These are phyloP conservation scores for Muntiacus reevesi DNA, from an alignment of 2,113 vertebrate genomes.

Conservation along the genomic window DNA sequence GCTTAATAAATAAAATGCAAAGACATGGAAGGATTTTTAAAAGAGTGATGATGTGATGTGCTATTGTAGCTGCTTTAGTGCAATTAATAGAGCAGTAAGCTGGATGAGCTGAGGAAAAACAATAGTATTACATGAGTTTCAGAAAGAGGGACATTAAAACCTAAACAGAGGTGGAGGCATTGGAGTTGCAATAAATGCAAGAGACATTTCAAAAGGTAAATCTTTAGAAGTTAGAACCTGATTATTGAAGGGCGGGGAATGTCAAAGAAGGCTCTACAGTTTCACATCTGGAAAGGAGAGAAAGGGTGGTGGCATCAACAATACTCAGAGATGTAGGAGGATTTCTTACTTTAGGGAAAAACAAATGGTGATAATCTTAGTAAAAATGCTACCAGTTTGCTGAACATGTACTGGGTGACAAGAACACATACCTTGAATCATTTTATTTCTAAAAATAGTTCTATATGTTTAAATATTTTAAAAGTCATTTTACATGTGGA, in stretches of 20 bases:
- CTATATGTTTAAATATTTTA: background rate
- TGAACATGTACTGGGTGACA: background rate
- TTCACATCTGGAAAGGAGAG: background rate
- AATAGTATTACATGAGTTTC: background rate
- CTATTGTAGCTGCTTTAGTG: background rate
- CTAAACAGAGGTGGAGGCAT: background rate
- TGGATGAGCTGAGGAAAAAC: background rate
- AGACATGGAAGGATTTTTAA: background rate
- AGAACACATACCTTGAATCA: background rate
- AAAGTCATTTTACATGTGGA: background rate
- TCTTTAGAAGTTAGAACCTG: background rate
- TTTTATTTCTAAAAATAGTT: background rate
- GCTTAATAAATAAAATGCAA: background rate
- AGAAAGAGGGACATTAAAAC: background rate
- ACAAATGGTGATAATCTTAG: background rate
- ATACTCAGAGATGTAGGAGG: background rate
- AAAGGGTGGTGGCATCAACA: background rate
- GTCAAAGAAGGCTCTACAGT: background rate
- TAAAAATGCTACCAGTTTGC: background rate
- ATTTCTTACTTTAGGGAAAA: background rate
- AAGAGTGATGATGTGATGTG: background rate
- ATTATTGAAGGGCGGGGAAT: background rate
- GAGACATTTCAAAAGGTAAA: background rate
- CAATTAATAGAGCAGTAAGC: background rate
- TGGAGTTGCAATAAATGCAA: background rate